Evolutionary conservation across 2,888 invertebrate genomes (phyloP), one percentile per base, ranked within the genome.

Genomic region (Amphipoea lucens): DNA sequence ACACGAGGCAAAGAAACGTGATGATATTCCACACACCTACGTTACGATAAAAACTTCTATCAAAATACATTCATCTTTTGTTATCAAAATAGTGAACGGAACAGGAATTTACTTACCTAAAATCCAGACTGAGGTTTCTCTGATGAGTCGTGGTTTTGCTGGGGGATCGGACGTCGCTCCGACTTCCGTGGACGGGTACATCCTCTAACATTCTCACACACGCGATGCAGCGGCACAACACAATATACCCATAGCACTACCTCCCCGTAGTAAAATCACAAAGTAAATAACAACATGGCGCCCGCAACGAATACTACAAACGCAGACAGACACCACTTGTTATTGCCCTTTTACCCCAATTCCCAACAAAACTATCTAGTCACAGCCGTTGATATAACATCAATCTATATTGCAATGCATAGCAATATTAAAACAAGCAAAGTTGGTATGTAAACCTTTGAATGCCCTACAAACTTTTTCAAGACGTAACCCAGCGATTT

Each of bases 71-170:
- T 76, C 63, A 63, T 78, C 70, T 82, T 72, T 83, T 81, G 72
- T 68, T 82, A 79, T 36, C 68, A 87, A 87, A 40, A 78, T 81
- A 84, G 69, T 74, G 67, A 82, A 79, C 71, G 77, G 72, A 74
- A 82, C 68, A 4, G 60, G 77, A 77, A 87, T 87, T 83, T 85
- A 92, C 93, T 90, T 96, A 98, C 98, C 98, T 98, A 96, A 99
- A 98, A 96, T 99, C 99, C 95, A 99, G 97, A 94, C 98, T 99
- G 92, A 98, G 98, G 96, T 99, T 99, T 94, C 99, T 98, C 96
- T 99, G 99, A 96, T 99, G 99, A 76, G 97, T 95, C 82, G 97
- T 92, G 86, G 94, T 91, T 90, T 96, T 96, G 51, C 95, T 96
- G 48, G 94, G 81, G 84, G 88, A 94, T 89, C 93, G 95, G 90